phyloP scores from a whole-genome alignment of 2,888 invertebrate species.

The Myathropa florea region DNA sequence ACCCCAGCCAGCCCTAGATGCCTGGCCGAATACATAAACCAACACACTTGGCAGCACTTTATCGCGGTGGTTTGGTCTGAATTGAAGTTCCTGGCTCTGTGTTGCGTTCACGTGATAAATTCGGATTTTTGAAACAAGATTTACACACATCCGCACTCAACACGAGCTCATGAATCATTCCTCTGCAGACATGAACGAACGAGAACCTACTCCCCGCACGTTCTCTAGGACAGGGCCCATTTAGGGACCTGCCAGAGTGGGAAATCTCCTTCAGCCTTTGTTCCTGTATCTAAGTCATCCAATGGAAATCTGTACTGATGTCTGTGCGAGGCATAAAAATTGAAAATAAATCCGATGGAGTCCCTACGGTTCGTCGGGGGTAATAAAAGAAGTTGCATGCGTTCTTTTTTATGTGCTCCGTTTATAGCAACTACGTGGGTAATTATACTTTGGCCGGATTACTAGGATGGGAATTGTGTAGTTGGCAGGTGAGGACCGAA shows the following conservation, averaged over 20 bases:
- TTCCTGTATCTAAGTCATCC: neutral
- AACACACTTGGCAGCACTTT: neutral
- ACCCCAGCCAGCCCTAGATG: neutral
- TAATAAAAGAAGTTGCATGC: neutral
- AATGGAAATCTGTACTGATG: neutral
- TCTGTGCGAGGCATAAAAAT: neutral
- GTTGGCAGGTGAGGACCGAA: neutral
- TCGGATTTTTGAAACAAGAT: neutral
- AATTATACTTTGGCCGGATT: neutral
- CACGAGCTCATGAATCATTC: neutral
- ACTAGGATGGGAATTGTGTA: neutral
- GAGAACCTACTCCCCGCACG: neutral
- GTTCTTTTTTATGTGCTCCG: neutral
- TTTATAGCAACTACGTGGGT: neutral
- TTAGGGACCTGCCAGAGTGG: neutral
- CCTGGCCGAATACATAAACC: neutral
- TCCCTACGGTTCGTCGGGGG: neutral
- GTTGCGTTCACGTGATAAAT: neutral
- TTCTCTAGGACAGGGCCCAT: neutral
- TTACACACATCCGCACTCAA: neutral
- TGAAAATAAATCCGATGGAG: neutral
- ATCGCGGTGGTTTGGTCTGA: neutral
- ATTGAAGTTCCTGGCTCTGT: neutral
- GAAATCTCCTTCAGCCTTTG: neutral
- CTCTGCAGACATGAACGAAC: neutral